Evolutionary conservation across 2,113 vertebrate genomes (phyloP), one percentile per base, ranked within the genome.

Genomic region (Pimephales promelas): DNA sequence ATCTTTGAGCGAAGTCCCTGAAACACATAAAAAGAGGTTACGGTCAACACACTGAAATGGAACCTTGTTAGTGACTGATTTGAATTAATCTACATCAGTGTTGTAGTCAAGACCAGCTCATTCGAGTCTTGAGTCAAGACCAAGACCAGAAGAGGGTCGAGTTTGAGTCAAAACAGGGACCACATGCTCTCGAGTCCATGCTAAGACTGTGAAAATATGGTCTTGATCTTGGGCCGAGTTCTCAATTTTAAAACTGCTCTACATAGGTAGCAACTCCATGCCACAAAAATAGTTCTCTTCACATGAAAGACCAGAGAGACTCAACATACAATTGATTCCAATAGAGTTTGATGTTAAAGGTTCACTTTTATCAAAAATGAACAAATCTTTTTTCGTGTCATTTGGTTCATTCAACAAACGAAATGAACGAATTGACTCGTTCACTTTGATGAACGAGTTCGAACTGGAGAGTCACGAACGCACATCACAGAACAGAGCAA

Each of bases 1-100:
- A 95, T 72, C 92, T 91, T 52, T 89, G 90, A 84, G 89, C 82
- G 72, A 91, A 85, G 7, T 93, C 94, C 87, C 93, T 94, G 83
- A 74, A 90, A 76, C 11, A 84, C 70, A 84, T 9, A 78, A 86
- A 52, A 61, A 16, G 45, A 72, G 3, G n/a, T 6, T 45, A 54
- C 2, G 20, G 74, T 76, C 9, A 87, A 83, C 36, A 66, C n/a
- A 64, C 70, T 24, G n/a, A 72, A 40, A 24, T 45, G 10, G 9
- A 45, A 72, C 54, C 56, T 24, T 45, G 68, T 24, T 49, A 16
- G 43, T n/a, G 66, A 43, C 22, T 43, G 4, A n/a, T 43, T 70
- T 70, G 20, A 10, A 43, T n/a, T n/a, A 18, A 0, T 43, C 36
- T 40, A 13, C 66, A 13, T 43, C 22, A 45, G 2, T 14, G 34